Percentiles rank a stretch among this genome's conserved stretches.
phyloP scores from a whole-genome alignment of 2,888 invertebrate species.

The Tolmerus cingulatus region DNA sequence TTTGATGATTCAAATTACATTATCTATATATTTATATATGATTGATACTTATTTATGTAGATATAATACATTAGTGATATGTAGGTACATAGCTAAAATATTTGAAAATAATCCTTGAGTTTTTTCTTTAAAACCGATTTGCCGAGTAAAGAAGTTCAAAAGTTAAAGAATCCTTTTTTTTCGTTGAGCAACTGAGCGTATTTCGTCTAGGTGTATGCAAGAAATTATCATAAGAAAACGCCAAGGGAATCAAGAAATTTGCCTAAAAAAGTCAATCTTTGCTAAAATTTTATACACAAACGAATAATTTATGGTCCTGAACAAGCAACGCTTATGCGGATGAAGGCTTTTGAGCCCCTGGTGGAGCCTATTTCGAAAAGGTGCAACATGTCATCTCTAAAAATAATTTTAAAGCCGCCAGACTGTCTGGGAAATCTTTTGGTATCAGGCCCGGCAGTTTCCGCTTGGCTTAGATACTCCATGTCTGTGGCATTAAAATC shows the following conservation, averaged over 20 bases:
- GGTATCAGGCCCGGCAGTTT: neutral
- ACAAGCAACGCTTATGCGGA: neutral
- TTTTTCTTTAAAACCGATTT: neutral
- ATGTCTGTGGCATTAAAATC: constrained; percentile 9
- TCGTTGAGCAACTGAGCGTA: neutral
- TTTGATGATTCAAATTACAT: too few relatives aligned
- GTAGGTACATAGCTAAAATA: too few relatives aligned
- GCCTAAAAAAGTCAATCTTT: neutral
- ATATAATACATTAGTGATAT: too few relatives aligned
- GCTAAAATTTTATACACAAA: neutral
- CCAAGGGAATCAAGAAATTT: neutral
- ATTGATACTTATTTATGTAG: too few relatives aligned
- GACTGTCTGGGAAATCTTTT: constrained; percentile 22
- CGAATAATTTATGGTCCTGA: neutral
- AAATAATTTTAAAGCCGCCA: constrained; percentile 24
- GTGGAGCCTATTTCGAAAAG: neutral
- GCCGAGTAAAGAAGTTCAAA: too few relatives aligned
- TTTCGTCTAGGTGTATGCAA: neutral
- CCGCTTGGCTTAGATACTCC: constrained; percentile 10
- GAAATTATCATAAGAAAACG: neutral
- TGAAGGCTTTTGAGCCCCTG: neutral
- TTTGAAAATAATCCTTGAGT: too few relatives aligned
- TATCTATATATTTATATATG: too few relatives aligned
- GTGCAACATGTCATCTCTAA: constrained; percentile 7
- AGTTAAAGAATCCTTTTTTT: neutral